Conservation (phyloP, 2,888 invertebrate genomes). For the Sinohyriopsis cumingii region DNA sequence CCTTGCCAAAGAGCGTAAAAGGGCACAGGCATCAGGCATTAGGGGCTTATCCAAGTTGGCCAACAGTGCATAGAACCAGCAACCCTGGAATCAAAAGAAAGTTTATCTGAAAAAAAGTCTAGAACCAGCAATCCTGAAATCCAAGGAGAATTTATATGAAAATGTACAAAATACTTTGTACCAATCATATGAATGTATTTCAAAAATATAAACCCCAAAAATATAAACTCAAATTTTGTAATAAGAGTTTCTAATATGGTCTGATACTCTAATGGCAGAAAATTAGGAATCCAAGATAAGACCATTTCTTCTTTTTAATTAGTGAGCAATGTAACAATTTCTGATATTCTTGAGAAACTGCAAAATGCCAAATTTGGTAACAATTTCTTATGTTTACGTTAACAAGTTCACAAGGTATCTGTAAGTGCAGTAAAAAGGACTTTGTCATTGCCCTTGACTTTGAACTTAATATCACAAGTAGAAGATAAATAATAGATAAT, state of each 20-base stretch:
- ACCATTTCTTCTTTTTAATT: no score
- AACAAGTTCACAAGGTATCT: no score
- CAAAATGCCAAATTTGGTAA: no score
- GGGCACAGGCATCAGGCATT: constrained; percentile 79
- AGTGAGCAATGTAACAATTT: no score
- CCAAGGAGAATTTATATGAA: background rate
- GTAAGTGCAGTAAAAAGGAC: no score
- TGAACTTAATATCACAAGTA: no score
- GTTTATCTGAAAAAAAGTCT: background rate
- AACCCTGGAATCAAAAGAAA: constrained; percentile 72
- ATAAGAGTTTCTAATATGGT: background rate
- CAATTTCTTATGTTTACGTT: no score
- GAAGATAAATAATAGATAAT: no score
- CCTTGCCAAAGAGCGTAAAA: constrained; percentile 79
- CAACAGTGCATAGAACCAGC: constrained; percentile 83
- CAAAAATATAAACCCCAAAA: background rate
- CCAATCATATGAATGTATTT: background rate
- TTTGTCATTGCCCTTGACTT: no score
- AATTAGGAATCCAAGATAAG: no score
- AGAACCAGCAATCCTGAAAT: background rate
- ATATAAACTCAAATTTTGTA: background rate
- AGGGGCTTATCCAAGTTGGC: constrained; percentile 80
- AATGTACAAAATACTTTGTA: background rate
- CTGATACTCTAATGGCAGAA: background rate
- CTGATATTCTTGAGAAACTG: no score